These are phyloP conservation scores for Atta colombica DNA, from an alignment of 1,140 invertebrate species.

Conservation along the genomic window DNA sequence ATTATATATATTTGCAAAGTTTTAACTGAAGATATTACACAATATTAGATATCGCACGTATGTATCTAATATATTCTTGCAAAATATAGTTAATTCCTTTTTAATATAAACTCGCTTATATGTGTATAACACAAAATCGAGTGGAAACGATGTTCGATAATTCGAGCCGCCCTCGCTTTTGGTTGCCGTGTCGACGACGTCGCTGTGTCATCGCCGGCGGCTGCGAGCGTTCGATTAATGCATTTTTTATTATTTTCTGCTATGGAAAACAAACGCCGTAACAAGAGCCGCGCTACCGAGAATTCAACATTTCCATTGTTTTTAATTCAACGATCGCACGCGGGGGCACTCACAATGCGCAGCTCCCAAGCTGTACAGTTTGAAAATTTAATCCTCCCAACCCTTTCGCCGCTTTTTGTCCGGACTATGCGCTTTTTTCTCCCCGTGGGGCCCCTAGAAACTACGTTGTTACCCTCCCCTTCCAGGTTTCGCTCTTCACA, in stretches of 20 bases:
- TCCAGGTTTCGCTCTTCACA: slow-evolving; percentile 35
- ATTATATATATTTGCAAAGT: background rate
- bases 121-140: background rate
- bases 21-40: background rate
- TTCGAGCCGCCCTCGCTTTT: slow-evolving; percentile 10
- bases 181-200: slow-evolving; percentile 21
- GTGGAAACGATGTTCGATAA: slow-evolving; percentile 34
- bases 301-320: slow-evolving; percentile 61
- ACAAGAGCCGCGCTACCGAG: slow-evolving; percentile 52
- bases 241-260: slow-evolving; percentile 57
- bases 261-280: slow-evolving; percentile 58
- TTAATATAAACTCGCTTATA: background rate
- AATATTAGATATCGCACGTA: background rate
- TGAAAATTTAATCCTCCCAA: slow-evolving; percentile 66
- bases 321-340: slow-evolving; percentile 57
- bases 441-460: slow-evolving; percentile 3
- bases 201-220: slow-evolving; percentile 43
- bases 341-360: slow-evolving; percentile 18
- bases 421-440: slow-evolving; percentile 21
- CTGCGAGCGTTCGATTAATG: slow-evolving; percentile 56
- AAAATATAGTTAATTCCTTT: background rate
- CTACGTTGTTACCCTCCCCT: slow-evolving; percentile 42
- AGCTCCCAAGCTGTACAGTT: slow-evolving; percentile 42
- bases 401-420: slow-evolving; percentile 49
- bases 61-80: background rate